A percentile compares a stretch with the other conserved stretches of the same genome.
phyloP scores from a whole-genome alignment of 2,113 vertebrate genomes.

The Brachyistius frenatus region DNA sequence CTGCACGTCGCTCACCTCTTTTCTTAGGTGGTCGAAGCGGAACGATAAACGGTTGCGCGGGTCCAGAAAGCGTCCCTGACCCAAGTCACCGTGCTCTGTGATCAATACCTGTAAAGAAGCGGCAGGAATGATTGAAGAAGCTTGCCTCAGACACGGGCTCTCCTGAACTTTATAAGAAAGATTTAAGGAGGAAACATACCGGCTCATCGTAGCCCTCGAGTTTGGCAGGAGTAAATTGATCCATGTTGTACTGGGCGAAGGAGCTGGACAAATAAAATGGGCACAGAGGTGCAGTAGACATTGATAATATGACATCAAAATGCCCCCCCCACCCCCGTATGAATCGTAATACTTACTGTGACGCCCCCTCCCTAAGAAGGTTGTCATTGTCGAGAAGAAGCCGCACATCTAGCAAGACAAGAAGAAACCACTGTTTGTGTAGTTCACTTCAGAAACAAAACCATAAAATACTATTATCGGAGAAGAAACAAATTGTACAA shows the following conservation, averaged over 20 bases:
- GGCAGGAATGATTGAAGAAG: not conserved
- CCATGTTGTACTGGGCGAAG: constrained; percentile 99
- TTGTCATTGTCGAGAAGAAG: constrained; percentile 98
- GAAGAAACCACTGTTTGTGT: not conserved
- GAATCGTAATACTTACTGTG: constrained; percentile 89
- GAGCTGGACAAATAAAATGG: constrained; percentile 83
- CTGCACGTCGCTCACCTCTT: constrained; percentile 94
- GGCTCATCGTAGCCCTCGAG: constrained; percentile 96
- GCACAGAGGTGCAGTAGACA: not conserved
- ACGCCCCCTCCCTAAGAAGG: constrained; percentile 98
- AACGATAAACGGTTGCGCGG: constrained; percentile 94
- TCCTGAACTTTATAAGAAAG: not conserved
- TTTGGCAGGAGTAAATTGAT: constrained; percentile 98
- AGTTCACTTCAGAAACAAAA: not conserved
- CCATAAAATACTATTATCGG: not conserved
- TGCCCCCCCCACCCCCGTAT: not conserved
- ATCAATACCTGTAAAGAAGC: constrained; percentile 89
- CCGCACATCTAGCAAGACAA: constrained; percentile 90
- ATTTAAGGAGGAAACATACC: constrained; percentile 80
- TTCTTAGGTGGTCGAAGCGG: constrained; percentile 97
- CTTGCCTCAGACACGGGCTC: not conserved
- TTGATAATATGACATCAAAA: not conserved
- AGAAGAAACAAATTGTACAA: too few relatives aligned
- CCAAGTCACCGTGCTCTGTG: constrained; percentile 97
- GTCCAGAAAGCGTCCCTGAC: constrained; percentile 96